Conservation (phyloP, 2,113 vertebrate species). For the Anhinga anhinga region DNA sequence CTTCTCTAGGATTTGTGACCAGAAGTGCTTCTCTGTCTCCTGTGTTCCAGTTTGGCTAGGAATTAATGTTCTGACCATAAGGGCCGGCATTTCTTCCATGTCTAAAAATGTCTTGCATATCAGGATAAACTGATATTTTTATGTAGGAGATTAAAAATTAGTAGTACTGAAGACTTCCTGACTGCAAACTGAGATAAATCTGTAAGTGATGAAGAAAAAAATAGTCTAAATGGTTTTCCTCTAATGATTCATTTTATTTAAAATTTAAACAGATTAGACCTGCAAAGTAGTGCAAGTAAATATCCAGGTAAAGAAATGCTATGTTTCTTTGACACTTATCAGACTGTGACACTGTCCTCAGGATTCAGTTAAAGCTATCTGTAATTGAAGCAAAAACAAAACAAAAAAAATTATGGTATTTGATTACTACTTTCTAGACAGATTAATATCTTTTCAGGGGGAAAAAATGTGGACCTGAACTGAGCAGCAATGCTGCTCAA, state of each 20-base stretch:
- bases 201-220: background rate
- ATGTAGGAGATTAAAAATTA: conserved; percentile 1
- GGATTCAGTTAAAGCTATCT: background rate
- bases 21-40: background rate
- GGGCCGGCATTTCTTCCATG: too few species aligned
- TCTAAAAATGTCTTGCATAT: background rate
- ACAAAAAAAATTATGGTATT: background rate
- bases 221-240: background rate
- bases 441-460: background rate
- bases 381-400: background rate
- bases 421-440: background rate
- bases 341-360: background rate
- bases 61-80: background rate
- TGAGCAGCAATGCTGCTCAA: background rate
- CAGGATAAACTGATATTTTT: background rate
- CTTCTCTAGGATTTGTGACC: background rate
- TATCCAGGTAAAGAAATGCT: background rate
- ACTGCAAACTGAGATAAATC: background rate
- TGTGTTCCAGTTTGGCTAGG: background rate
- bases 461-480: background rate
- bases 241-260: background rate
- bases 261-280: background rate
- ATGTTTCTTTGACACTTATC: background rate
- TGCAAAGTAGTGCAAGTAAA: background rate
- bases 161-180: background rate